phyloP scores from a whole-genome alignment of 2,888 invertebrate species.

The Arrhopalites spinosus region DNA sequence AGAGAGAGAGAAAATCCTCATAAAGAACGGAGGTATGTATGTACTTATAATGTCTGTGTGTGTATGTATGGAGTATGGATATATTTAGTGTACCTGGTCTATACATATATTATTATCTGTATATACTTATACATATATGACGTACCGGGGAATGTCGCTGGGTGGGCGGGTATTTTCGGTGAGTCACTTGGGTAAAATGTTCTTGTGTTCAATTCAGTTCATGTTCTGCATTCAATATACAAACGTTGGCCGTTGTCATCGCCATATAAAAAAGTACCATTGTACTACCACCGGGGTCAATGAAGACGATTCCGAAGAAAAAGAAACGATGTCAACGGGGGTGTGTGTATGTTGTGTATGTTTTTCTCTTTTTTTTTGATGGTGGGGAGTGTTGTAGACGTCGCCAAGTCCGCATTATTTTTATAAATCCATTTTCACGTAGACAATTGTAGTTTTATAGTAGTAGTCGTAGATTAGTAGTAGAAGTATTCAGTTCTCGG shows the following conservation, averaged over 20 bases:
- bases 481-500: constrained; percentile 22
- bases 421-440: not conserved
- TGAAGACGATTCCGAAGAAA: not conserved
- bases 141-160: constrained; percentile 8
- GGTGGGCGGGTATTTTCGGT: constrained; percentile 10
- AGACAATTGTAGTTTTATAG: not conserved
- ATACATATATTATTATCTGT: too few species aligned
- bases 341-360: not conserved
- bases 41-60: not conserved
- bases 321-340: not conserved
- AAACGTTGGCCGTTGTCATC: not conserved
- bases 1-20: not conserved
- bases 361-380: not conserved
- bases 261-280: too few species aligned
- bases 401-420: not conserved
- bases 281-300: not conserved
- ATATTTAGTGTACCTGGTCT: too few species aligned
- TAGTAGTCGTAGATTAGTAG: not conserved
- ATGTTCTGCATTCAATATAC: not conserved
- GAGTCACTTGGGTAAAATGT: constrained; percentile 14
- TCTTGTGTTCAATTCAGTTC: constrained; percentile 4
- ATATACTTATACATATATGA: not conserved
- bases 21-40: not conserved
- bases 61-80: not conserved
- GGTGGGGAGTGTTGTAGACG: not conserved